These are phyloP conservation scores for Benitochromis conjunctus DNA, from an alignment of 2,113 vertebrate species.

Conservation along the genomic window DNA sequence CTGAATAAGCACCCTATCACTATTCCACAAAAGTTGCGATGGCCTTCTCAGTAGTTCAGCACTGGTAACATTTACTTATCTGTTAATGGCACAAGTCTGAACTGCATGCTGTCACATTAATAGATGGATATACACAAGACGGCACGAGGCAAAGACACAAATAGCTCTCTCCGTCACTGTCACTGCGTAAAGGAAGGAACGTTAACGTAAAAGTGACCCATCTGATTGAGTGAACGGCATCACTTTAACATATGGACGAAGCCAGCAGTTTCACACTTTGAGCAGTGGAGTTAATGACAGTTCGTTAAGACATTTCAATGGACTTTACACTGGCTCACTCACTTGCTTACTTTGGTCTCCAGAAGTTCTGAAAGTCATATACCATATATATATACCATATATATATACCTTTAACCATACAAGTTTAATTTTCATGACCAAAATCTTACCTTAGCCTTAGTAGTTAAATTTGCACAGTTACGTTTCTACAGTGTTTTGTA, in stretches of 20 bases:
- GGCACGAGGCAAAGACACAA: neutral
- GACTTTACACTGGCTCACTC: neutral
- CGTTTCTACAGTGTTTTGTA: neutral
- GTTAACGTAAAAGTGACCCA: neutral
- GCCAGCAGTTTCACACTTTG: neutral
- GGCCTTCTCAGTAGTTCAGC: neutral
- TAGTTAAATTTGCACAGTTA: neutral
- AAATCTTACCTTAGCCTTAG: neutral
- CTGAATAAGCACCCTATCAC: neutral
- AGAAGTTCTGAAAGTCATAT: neutral
- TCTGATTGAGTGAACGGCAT: neutral
- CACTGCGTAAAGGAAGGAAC: neutral
- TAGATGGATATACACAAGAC: neutral
- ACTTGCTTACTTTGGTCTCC: neutral
- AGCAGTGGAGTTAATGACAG: neutral
- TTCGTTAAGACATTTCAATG: neutral
- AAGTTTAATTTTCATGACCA: neutral
- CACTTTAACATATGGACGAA: neutral
- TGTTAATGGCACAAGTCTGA: neutral
- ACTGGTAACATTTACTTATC: neutral
- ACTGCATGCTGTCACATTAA: neutral
- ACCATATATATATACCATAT: neutral
- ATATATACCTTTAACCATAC: neutral
- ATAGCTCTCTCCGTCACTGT: neutral
- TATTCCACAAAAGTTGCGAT: neutral